Base-by-base conservation (phyloP, 2,113 vertebrate species). In the Otis tarda region DNA sequence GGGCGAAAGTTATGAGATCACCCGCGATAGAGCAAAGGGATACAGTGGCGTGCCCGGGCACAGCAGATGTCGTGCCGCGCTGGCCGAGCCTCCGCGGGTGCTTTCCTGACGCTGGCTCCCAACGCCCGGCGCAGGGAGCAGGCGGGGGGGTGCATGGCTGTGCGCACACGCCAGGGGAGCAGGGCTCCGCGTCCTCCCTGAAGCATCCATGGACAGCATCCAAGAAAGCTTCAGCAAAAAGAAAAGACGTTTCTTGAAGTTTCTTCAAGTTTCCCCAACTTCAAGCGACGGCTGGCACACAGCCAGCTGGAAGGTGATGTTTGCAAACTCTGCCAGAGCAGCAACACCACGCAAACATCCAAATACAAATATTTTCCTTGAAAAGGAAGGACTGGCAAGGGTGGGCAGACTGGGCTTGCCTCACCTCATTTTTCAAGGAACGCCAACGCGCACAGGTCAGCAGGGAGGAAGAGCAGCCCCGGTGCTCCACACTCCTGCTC, bases 351-450 rank as follows among this genome's bases (percentile, higher is more conserved):
- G 45, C 35, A 18, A 10, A 35, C 53, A 4, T 19, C 21, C 13
- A 8, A 4, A 15, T 2, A 19, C 43, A 39, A n/a, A 60, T 17
- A 23, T 56, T 47, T 50, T 3, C 64, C 7, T 3, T 14, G 69
- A 31, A 27, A 21, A 67, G 8, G n/a, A 12, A 50, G 53, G 15
- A 2, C 14, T 45, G 22, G 23, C 19, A 30, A 0, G 12, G 30
- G 47, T 7, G 55, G 49, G 60, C 30, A 56, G 65, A 2, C 19
- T 9, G 1, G 0, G 18, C 23, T 75, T 41, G n/a, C n/a, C 21
- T 71, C 49, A 10, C 35, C 20, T 47, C 28, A 1, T 39, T 28
- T n/a, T 14, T 14, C 9, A 33, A 39, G 39, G 35, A 50, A 45
- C 8, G 3, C 25, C 9, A 5, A 6, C 6, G 45, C 1, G 3